These are phyloP conservation scores for Lepidocyrtinus sp. DNA, from an alignment of 2,888 invertebrate species.

Conservation along the genomic window DNA sequence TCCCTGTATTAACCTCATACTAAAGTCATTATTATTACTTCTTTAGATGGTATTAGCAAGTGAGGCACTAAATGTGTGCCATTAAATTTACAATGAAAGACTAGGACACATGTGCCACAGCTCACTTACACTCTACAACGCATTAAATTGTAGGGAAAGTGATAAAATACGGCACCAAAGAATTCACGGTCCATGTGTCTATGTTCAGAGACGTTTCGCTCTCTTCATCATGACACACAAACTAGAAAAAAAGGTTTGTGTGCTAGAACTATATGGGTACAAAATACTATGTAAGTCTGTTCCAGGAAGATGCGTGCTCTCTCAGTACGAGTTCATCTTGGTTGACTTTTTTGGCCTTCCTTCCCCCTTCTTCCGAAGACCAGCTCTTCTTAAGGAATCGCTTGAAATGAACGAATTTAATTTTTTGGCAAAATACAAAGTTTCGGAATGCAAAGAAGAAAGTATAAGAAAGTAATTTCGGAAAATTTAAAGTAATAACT, in stretches of 20 bases:
- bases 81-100: conserved; percentile 1
- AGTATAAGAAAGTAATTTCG: conserved; percentile 54
- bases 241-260: too few species aligned
- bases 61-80: neutral
- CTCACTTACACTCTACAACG: conserved; percentile 28
- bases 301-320: too few species aligned
- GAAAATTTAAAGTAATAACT: too few species aligned
- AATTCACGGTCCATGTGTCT: conserved; percentile 53
- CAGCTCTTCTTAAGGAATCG: conserved; percentile 1
- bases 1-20: neutral
- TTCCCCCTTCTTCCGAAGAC: neutral
- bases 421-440: conserved; percentile 47
- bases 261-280: too few species aligned
- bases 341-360: too few species aligned
- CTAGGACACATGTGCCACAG: neutral
- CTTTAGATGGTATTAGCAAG: neutral
- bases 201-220: conserved; percentile 20
- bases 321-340: too few species aligned
- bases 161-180: conserved; percentile 57
- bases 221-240: neutral
- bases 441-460: conserved; percentile 34
- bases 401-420: too few species aligned
- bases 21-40: neutral
- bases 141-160: conserved; percentile 55
- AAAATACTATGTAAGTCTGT: too few species aligned